Base-by-base conservation (phyloP, 1,140 invertebrate species). In the Mycetomoellerius zeteki region DNA sequence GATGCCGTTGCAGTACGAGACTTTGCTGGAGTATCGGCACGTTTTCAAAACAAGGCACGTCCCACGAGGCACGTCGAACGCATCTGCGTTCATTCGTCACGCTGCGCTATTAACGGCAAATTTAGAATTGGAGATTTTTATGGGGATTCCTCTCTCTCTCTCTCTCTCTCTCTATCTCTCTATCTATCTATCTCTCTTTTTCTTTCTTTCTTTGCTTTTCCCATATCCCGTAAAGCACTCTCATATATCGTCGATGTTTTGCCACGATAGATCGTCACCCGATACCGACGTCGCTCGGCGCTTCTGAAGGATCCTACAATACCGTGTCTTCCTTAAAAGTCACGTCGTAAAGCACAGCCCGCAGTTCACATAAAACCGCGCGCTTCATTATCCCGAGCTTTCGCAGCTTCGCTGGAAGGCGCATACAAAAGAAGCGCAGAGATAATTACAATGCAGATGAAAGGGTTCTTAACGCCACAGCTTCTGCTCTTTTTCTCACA, bases 11-110 rank as follows among this genome's bases (percentile, higher is more conserved):
- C 37, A 43, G 37, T 43, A 47, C 58, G 62, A 16, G n/a, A 37
- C 75, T 80, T 72, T 56, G 33, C 33, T n/a, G 64, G 50, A 73
- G 88, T 92, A 93, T 93, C 93, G 93, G 90, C 93, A 94, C 93
- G 93, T 94, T 93, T 92, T 91, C 86, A 91, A 92, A 93, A 93
- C 93, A 93, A 69, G 72, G 64, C 75, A 75, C 56, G 69, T 81
- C 89, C 82, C 86, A 72, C 75, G 80, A 87, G 85, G 77, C 86
- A 86, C 85, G 69, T 88, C 78, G 78, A 87, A 87, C 64, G 58
- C 81, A 90, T 89, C 86, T 88, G 87, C 21, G 64, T 65, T 24
- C 80, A 75, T 89, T 75, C 56, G 75, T 89, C 80, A 85, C 24
- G 76, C 24, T 14, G 47, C 27, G 65, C 50, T 77, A 81, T 87